Evolutionary conservation across 2,888 invertebrate genomes (phyloP).

Genomic region (Eubasilissa splendida): DNA sequence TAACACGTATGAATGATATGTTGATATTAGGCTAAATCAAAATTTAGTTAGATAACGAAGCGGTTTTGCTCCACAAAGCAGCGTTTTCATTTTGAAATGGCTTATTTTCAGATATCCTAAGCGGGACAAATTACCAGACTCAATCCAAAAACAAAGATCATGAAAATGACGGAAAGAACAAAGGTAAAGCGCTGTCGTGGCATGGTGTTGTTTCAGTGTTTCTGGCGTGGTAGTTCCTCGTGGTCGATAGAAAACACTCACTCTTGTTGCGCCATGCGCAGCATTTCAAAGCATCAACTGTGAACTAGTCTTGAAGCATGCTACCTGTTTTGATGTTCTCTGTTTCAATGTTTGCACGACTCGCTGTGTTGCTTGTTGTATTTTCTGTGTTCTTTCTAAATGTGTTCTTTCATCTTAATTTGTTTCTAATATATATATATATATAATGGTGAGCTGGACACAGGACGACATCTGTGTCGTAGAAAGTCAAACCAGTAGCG

Average conservation of each 20-base stretch:
- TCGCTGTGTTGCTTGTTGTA: slow-evolving; percentile 57
- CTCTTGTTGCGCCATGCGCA: slow-evolving; percentile 4
- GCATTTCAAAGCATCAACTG: slow-evolving; percentile 62
- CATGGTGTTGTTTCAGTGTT: slow-evolving; percentile 71
- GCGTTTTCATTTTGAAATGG: slow-evolving; percentile 34
- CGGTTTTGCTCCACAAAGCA: not conserved
- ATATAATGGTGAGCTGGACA: too few relatives aligned
- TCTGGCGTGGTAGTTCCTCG: slow-evolving; percentile 64
- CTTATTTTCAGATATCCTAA: slow-evolving; percentile 79
- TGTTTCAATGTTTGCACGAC: slow-evolving; percentile 24
- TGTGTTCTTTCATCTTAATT: too few relatives aligned
- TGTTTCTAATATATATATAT: too few relatives aligned
- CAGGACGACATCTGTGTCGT: too few relatives aligned
- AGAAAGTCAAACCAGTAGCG: too few relatives aligned
- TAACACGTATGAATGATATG: too few relatives aligned
- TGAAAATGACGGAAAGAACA: slow-evolving; percentile 83
- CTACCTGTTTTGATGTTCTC: slow-evolving; percentile 58
- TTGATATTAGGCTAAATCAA: too few relatives aligned
- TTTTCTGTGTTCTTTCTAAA: slow-evolving; percentile 26
- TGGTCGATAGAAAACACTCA: slow-evolving; percentile 47
- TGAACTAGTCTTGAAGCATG: slow-evolving; percentile 63
- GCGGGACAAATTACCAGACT: slow-evolving; percentile 79
- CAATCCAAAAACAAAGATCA: slow-evolving; percentile 77
- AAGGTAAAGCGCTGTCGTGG: slow-evolving; percentile 73
- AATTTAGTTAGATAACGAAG: not conserved